Base-by-base conservation (phyloP, 2,113 vertebrate species). In the Mellivora capensis region DNA sequence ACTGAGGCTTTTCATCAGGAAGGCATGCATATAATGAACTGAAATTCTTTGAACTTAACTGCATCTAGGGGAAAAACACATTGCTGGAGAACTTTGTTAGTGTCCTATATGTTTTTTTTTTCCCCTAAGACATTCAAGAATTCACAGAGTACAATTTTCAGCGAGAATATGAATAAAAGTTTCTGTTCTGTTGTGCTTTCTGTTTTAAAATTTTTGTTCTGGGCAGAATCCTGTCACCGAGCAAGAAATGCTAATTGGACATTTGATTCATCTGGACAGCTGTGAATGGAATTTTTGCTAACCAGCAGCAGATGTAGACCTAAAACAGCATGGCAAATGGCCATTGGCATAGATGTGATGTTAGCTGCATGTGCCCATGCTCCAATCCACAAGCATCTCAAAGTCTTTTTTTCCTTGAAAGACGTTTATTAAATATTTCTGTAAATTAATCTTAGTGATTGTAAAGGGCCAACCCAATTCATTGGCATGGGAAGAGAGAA, bases 381-480 rank as follows among this genome's bases (percentile, higher is more conserved):
- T 87, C 84, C 34, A 14, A 82, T 39, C 91, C 72, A 64, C 69
- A 86, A 77, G 39, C 34, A 62, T 91, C 61, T 91, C 59, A 10
- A 49, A 49, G 71, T 27, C 57, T 81, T 79, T 69, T 96, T 95
- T 98, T 98, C 96, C 97, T 98, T 98, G 89, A 96, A 98, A 88
- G 84, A 94, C 97, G 97, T 98, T 94, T 97, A 98, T 98, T 97
- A 98, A 98, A 98, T 97, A 97, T 90, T 87, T 97, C n/a, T 98
- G 39, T 93, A 95, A 95, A 96, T 97, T 95, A 96, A 95, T 98
- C 92, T 97, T 95, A 95, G 94, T 93, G 34, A 97, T 94, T 96
- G 74, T 90, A 96, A 97, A 95, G 67, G 54, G 96, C 74, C 57
- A 87, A 83, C 96, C 77, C 84, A 97, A 91, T 96, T 96, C 67